A percentile compares a stretch with the other conserved stretches of the same genome.
phyloP scores from a whole-genome alignment of 2,797 vertebrate species.

The Glyptemys insculpta region DNA sequence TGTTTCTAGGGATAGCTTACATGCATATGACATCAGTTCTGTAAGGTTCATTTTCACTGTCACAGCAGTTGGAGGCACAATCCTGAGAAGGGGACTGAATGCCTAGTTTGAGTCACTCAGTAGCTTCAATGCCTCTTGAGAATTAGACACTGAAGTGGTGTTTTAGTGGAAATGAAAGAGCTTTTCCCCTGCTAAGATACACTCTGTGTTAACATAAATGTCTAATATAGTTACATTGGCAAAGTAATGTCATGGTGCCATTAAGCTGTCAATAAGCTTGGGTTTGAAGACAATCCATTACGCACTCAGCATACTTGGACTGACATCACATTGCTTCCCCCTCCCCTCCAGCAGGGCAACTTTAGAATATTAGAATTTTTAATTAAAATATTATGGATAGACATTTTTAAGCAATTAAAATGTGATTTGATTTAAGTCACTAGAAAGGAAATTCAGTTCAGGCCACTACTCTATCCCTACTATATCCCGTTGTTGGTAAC shows the following conservation, averaged over 20 bases:
- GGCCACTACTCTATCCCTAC: not conserved
- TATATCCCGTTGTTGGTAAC: not conserved
- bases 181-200: constrained; percentile 42
- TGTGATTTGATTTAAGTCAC: not conserved
- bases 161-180: constrained; percentile 36
- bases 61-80: constrained; percentile 25
- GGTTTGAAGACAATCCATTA: constrained; percentile 51
- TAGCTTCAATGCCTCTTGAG: constrained; percentile 48
- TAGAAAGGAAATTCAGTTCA: not conserved
- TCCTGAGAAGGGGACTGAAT: constrained; percentile 20
- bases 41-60: constrained; percentile 39
- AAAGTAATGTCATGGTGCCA: constrained; percentile 17
- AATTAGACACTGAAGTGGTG: constrained; percentile 16
- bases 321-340: not conserved
- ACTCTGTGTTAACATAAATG: constrained; percentile 45
- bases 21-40: constrained; percentile 5
- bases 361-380: not conserved
- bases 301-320: constrained; percentile 32
- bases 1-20: constrained; percentile 51
- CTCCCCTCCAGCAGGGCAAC: not conserved
- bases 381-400: not conserved
- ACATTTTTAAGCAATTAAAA: not conserved
- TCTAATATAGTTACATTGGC: constrained; percentile 56
- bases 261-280: constrained; percentile 31
- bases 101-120: constrained; percentile 19